Evolutionary conservation across 1,140 invertebrate species (phyloP).

Genomic region (Aphidius ervi): DNA sequence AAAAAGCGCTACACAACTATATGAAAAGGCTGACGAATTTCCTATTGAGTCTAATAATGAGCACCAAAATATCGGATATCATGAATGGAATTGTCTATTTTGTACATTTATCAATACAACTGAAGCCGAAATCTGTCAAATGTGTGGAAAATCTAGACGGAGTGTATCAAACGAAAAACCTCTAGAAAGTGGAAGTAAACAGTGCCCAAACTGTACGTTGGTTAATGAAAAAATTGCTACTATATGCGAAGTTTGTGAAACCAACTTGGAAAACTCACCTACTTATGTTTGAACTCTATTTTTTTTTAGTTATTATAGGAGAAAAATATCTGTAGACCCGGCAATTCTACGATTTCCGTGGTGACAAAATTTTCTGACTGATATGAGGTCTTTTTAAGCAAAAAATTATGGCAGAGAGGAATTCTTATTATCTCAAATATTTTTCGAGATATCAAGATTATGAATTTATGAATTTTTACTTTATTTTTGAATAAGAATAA

Average conservation of each 20-base stretch:
- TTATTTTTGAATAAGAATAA: too few species aligned
- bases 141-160: conserved; percentile 67
- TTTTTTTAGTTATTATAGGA: too few species aligned
- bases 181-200: conserved; percentile 67
- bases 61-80: conserved; percentile 14
- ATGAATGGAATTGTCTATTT: conserved; percentile 64
- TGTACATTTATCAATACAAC: conserved; percentile 68
- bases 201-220: conserved; percentile 74
- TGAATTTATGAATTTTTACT: too few species aligned
- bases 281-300: conserved; percentile 68
- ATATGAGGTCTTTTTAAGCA: too few species aligned
- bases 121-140: conserved; percentile 64
- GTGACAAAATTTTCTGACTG: too few species aligned
- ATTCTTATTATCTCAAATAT: too few species aligned
- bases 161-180: conserved; percentile 61
- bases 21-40: conserved; percentile 7
- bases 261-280: conserved; percentile 69
- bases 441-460: too few species aligned
- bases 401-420: too few species aligned
- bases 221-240: conserved; percentile 69
- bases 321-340: too few species aligned
- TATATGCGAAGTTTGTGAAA: conserved; percentile 65
- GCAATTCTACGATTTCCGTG: too few species aligned
- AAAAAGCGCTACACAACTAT: conserved; percentile 6
- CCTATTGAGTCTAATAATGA: conserved; percentile 16